Evolutionary conservation across 1,140 invertebrate species (phyloP), one percentile per base, ranked within the genome.

Genomic region (Epicauta chinensis): DNA sequence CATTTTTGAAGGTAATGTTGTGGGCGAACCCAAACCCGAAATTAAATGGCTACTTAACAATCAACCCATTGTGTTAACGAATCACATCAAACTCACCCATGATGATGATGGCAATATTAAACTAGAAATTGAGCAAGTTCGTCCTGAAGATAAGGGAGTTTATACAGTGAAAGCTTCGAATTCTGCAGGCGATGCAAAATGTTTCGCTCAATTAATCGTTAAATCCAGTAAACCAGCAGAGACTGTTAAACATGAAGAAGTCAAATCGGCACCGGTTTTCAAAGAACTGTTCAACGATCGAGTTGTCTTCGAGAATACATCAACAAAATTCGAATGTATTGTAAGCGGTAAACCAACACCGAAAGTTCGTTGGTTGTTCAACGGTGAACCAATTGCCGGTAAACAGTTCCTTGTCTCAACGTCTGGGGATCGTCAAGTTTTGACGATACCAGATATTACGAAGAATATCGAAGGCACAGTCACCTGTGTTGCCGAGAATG

Each of bases 111-210:
- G 83, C 29, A 73, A 73, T 14, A 74, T 79, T 0, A 77, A 71
- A 43, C 64, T 89, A 1, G 75, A 73, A 31, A 81, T 89, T 16
- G 72, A 68, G 16, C 71, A 77, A 34, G 77, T 80, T 0, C 66
- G 57, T 6, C 73, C 77, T 1, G 75, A 81, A 40, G 82, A 90
- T 61, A 82, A 83, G 61, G 87, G 87, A 2, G 82, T 87, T 44
- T 91, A 89, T 62, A 84, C 83, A 0, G 82, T 83, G 0, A 84
- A 85, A 64, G 87, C 87, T 0, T 75, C 72, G 1, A 91, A 89
- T 68, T 61, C 70, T 13, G 72, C 76, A 14, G 88, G 88, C n/a
- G 85, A 89, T 58, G 85, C 84, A 0, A 88, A 89, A 63, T 87
- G 86, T 59, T 87, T 89, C 53, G 84, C 86, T 0, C 83, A 87